phyloP scores from a whole-genome alignment of 1,140 invertebrate genomes.

The Calephelis virginiensis region DNA sequence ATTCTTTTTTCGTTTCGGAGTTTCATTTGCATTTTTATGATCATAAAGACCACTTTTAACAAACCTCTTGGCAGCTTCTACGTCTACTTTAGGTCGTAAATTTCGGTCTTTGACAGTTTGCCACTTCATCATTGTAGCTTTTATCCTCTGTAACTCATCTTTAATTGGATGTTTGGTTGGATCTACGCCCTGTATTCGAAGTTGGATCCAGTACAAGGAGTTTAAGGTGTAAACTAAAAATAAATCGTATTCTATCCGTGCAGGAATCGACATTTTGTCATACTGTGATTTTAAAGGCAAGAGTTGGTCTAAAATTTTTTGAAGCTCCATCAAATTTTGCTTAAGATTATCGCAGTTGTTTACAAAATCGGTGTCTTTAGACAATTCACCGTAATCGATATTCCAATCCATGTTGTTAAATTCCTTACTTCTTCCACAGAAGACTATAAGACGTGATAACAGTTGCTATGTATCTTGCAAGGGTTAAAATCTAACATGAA shows the following conservation, averaged over 20 bases:
- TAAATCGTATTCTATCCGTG: conserved; percentile 81
- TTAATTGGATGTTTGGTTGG: conserved; percentile 78
- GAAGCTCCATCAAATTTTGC: conserved; percentile 73
- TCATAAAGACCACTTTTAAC: conserved; percentile 80
- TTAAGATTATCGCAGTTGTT: conserved; percentile 75
- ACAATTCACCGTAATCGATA: conserved; percentile 54
- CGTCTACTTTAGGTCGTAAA: conserved; percentile 77
- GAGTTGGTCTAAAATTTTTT: conserved; percentile 68
- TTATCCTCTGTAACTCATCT: conserved; percentile 79
- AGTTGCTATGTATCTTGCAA: not conserved
- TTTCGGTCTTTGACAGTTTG: conserved; percentile 79
- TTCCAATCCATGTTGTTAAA: conserved; percentile 45
- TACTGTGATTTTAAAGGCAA: conserved; percentile 67
- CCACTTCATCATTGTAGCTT: conserved; percentile 79
- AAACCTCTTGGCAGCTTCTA: conserved; percentile 79
- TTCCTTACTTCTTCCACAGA: not conserved
- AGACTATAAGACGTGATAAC: not conserved
- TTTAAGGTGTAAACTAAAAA: conserved; percentile 80
- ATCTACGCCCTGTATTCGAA: conserved; percentile 79
- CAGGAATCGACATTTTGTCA: conserved; percentile 73
- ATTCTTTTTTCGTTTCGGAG: conserved; percentile 2
- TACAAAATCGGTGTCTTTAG: conserved; percentile 65
- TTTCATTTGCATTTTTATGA: conserved; percentile 34
- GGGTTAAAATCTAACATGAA: too few relatives aligned
- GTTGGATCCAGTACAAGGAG: conserved; percentile 80